These are phyloP conservation scores for Hycleus cichorii DNA, from an alignment of 1,140 invertebrate genomes.

Conservation along the genomic window DNA sequence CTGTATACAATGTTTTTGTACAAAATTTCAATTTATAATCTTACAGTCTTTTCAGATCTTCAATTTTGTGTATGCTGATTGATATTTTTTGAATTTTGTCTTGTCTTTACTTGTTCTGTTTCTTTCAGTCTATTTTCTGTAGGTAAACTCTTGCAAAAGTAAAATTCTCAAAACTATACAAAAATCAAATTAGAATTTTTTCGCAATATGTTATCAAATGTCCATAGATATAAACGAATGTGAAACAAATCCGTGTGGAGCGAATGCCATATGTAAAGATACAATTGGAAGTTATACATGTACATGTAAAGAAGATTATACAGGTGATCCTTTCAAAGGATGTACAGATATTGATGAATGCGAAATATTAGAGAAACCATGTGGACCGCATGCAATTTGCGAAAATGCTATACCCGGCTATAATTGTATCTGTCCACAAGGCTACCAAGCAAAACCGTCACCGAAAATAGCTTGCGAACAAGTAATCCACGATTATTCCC, in stretches of 20 bases:
- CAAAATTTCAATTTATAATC: conserved; percentile 23
- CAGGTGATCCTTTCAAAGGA: conserved; percentile 73
- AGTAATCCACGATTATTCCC: conserved; percentile 41
- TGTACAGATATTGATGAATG: conserved; percentile 92
- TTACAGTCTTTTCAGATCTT: conserved; percentile 32
- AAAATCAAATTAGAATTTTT: conserved; percentile 17
- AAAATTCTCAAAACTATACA: not conserved
- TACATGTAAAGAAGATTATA: conserved; percentile 73
- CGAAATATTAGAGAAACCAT: conserved; percentile 67
- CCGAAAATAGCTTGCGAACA: conserved; percentile 81
- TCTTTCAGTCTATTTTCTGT: conserved; percentile 38
- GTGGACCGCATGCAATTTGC: conserved; percentile 79
- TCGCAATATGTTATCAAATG: conserved; percentile 35
- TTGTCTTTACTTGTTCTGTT: conserved; percentile 39
- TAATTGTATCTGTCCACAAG: conserved; percentile 80
- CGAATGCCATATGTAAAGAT: conserved; percentile 78
- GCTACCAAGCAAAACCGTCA: conserved; percentile 74
- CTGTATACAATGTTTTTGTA: conserved; percentile 37
- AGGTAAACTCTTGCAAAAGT: conserved; percentile 26
- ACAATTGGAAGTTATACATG: conserved; percentile 80
- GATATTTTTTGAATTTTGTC: conserved; percentile 14
- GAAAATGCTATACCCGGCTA: conserved; percentile 81
- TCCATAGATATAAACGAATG: conserved; percentile 81
- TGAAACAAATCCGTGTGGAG: conserved; percentile 74
- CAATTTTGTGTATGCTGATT: conserved; percentile 15